Percentiles rank a stretch among this genome's conserved stretches.
These are phyloP conservation scores for Orycteropus afer DNA, from an alignment of 2,113 vertebrate species.

Conservation along the genomic window DNA sequence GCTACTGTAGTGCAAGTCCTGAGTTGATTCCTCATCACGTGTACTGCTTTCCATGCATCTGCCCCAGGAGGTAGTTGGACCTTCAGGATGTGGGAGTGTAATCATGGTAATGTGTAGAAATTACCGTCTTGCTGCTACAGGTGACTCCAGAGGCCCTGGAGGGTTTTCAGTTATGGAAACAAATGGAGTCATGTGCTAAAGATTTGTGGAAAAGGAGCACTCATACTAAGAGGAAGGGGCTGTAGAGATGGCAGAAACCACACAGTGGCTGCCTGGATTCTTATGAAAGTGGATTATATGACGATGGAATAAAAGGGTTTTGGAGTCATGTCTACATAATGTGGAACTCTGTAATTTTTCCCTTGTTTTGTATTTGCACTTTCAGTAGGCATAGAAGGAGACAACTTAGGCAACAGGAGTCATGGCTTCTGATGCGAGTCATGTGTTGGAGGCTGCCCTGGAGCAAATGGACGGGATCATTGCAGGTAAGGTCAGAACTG, in stretches of 20 bases:
- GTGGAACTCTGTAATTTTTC: neutral
- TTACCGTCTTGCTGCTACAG: neutral
- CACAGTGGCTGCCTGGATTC: neutral
- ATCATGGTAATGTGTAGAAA: neutral
- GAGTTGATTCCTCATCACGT: fast-evolving
- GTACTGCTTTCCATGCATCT: neutral
- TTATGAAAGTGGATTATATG: neutral
- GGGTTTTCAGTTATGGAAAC: neutral
- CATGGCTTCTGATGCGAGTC: slow-evolving; percentile 93
- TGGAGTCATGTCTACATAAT: neutral
- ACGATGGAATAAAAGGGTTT: neutral
- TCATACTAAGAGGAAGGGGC: neutral
- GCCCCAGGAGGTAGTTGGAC: neutral
- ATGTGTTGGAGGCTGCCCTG: slow-evolving; percentile 92
- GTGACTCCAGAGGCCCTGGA: neutral
- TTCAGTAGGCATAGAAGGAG: slow-evolving; percentile 69
- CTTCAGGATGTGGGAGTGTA: neutral
- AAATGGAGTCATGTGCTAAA: neutral
- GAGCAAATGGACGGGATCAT: slow-evolving; percentile 97
- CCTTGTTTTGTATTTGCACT: slow-evolving; percentile 69
- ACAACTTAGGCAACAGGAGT: slow-evolving; percentile 52
- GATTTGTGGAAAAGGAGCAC: neutral
- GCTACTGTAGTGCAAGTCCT: neutral
- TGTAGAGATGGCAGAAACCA: neutral
- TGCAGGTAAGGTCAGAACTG: slow-evolving; percentile 87